Base-by-base conservation (phyloP, 2,888 invertebrate genomes). In the Caenorhabditis afra region DNA sequence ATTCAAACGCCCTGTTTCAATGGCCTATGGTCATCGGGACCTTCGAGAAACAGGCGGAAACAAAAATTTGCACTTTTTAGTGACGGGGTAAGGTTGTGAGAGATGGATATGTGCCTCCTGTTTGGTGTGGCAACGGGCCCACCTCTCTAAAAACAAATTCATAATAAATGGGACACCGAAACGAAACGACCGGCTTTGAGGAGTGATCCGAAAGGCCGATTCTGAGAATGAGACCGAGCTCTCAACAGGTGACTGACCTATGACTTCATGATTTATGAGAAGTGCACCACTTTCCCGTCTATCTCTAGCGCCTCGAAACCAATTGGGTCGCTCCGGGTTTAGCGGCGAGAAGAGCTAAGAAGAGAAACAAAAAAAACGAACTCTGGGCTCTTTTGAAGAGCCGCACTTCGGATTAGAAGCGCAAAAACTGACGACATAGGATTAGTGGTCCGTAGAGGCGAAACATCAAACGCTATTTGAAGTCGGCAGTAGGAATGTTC, bases 111-210 rank as follows among this genome's bases (percentile, higher is more conserved):
- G n/a, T 7, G 29, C 29, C 7, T 7, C 29, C 29, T n/a, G n/a
- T n/a, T n/a, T n/a, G 29, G 29, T 7, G 29, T 29, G 29, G 29
- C 29, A 7, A 29, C 37, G 23, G 45, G 50, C 41, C 29, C 59
- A 12, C 35, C 53, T 53, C 29, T 12, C 39, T 37, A 20, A 65
- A 73, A 73, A 58, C 73, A 65, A 57, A 73, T 73, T 65, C 73
- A 73, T 73, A 73, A 64, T 39, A 73, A 73, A 73, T 73, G 73
- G 62, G 71, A 37, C 1, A 18, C 22, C 20, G 37, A 35, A 16
- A 29, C 4, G 14, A 41, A 41, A 41, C 29, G 29, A 29, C 29
- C 4, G 29, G 29, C 4, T 3, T 29, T 5, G 29, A 7, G 29
- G 3, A 29, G 29, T 29, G 29, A 29, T 29, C 7, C n/a, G n/a